Evolutionary conservation across 2,113 vertebrate species (phyloP).

Genomic region (Pitta sordida): DNA sequence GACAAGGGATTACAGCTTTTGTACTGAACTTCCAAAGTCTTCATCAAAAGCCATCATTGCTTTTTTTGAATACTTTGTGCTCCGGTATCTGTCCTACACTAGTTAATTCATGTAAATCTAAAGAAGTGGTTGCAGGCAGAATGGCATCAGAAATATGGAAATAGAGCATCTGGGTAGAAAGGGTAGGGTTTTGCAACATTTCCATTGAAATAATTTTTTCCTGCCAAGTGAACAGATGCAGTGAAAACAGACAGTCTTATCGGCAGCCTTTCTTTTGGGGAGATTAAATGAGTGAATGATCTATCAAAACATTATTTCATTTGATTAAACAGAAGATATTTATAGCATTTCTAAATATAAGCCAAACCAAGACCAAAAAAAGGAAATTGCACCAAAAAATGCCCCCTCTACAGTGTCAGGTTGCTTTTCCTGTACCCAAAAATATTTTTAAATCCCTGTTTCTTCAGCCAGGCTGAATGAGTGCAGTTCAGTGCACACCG

Average conservation of each 20-base stretch:
- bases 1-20: background rate
- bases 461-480: background rate
- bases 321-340: constrained; percentile 41
- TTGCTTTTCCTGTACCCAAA: background rate
- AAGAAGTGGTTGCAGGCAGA: constrained; percentile 16
- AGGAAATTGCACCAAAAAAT: background rate
- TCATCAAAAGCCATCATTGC: background rate
- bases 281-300: constrained; percentile 36
- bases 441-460: background rate
- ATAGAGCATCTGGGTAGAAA: constrained; percentile 45
- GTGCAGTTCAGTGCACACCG: background rate
- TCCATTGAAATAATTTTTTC: background rate
- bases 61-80: background rate
- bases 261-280: constrained; percentile 17
- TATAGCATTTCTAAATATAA: constrained; percentile 41
- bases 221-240: constrained; percentile 54
- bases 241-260: constrained; percentile 31
- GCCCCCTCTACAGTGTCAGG: background rate
- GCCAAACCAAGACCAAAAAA: background rate
- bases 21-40: background rate
- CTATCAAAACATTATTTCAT: constrained; percentile 6
- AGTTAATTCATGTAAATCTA: constrained; percentile 38
- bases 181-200: constrained; percentile 5
- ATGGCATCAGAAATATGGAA: constrained; percentile 55
- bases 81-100: background rate